Conservation (phyloP, 2,888 invertebrate species). For the Dichetophora obliterata region DNA sequence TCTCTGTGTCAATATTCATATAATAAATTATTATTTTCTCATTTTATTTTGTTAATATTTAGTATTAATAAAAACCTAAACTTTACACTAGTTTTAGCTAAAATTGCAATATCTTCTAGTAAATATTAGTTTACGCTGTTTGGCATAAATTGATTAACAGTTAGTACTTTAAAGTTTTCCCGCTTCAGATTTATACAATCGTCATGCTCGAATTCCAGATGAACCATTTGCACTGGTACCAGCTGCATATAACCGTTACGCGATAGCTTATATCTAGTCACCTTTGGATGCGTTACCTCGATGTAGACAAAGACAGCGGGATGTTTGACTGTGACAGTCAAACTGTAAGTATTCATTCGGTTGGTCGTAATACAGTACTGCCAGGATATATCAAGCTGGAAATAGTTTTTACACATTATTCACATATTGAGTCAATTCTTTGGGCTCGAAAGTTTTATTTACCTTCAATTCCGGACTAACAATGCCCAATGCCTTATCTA, state of each 20-base stretch:
- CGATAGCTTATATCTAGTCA: conserved; percentile 61
- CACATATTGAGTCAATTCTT: neutral
- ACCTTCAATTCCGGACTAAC: conserved; percentile 74
- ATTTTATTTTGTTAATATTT: neutral
- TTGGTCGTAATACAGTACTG: conserved; percentile 50
- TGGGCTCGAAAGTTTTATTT: conserved; percentile 38
- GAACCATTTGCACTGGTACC: conserved; percentile 60
- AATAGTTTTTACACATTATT: neutral
- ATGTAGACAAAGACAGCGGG: conserved; percentile 68
- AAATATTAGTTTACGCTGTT: conserved; percentile 12
- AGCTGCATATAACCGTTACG: conserved; percentile 68
- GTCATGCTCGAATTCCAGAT: conserved; percentile 57
- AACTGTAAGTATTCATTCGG: conserved; percentile 54
- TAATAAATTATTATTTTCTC: neutral
- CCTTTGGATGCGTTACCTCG: conserved; percentile 54
- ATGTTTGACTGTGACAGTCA: conserved; percentile 60
- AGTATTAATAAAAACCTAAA: neutral
- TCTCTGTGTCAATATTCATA: neutral
- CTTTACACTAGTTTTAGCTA: neutral
- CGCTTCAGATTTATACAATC: conserved; percentile 54
- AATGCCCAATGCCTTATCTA: conserved; percentile 73
- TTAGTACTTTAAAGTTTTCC: conserved; percentile 61
- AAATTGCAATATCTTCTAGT: neutral
- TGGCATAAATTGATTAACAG: conserved; percentile 66
- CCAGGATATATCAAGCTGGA: conserved; percentile 60